Evolutionary conservation across 37 sponge, comb jelly and placozoan species (phyloP), one percentile per base, ranked within the genome.

Genomic region (Petrosia ficiformis): DNA sequence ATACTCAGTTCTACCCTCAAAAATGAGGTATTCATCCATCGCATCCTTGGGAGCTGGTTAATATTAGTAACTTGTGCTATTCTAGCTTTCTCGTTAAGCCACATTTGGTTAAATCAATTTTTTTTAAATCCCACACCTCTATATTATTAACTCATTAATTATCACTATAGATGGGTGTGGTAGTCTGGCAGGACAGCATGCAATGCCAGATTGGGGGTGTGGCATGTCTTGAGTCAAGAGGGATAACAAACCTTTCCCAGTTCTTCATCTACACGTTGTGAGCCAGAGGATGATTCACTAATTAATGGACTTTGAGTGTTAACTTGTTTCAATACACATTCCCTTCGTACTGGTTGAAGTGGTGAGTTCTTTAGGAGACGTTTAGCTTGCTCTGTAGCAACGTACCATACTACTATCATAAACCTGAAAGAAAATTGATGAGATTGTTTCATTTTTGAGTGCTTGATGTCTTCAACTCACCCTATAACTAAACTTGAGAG

Each of bases 241-340:
- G 54, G 8, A 14, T 48, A 48, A 19, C 54, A 14, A 48, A 65
- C 77, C 54, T 41, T 64, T n/a, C 28, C 63, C 26, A 61, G 63
- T 22, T 61, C 63, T 5, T n/a, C 28, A 29, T 61, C 63, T 5
- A 61, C 63, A n/a, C 26, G 14, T n/a, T 61, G 63, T n/a, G 14
- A n/a, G 6, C 63, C 63, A 29, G 28, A 61, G 22, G 63, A 61
- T 24, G n/a, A 26, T 6, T 24, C 5, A 26, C 28, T n/a, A 26
- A 29, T 11, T n/a, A n/a, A n/a, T 61, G 63, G 5, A 61, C 5
- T 61, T 6, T 8, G 63, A 11, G 28, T 61, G 63, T 24, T 61
- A 19, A 19, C 54, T 48, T 48, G 54, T 14, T 19, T 48, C 14
- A 48, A 14, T 14, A 19, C 54, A 48, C 14, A 14, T 8, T 14